Percentiles rank a stretch among this genome's conserved stretches.
phyloP scores from a whole-genome alignment of 37 sponge, comb jelly and placozoan genomes.

The Dysidea cf. avara region DNA sequence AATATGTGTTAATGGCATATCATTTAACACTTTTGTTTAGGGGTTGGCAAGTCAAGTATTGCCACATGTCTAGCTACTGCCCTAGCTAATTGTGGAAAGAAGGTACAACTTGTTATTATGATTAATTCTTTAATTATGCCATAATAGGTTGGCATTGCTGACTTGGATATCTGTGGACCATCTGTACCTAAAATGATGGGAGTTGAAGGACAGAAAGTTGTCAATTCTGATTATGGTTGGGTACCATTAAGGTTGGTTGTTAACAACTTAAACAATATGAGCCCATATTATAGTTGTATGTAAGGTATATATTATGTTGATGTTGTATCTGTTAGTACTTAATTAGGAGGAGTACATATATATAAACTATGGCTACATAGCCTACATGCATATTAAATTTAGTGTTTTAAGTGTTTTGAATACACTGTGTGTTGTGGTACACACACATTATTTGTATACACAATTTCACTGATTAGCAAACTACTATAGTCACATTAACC shows the following conservation, averaged over 20 bases:
- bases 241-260: conserved; percentile 63
- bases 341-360: too few relatives aligned
- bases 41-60: conserved; percentile 91
- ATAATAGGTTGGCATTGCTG: conserved; percentile 77
- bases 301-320: too few relatives aligned
- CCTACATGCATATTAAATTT: too few relatives aligned
- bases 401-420: too few relatives aligned
- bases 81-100: conserved; percentile 39
- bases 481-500: too few relatives aligned
- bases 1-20: neutral
- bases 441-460: too few relatives aligned
- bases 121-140: neutral
- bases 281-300: too few relatives aligned
- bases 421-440: too few relatives aligned
- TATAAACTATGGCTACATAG: too few relatives aligned
- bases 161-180: conserved; percentile 94
- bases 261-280: too few relatives aligned
- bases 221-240: conserved; percentile 85
- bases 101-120: conserved; percentile 38
- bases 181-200: conserved; percentile 75
- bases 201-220: conserved; percentile 53
- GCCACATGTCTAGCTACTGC: conserved; percentile 70
- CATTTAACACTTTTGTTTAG: conserved; percentile 15
- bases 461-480: too few relatives aligned
- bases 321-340: too few relatives aligned